These are phyloP conservation scores for Cyclargus thomasi DNA, from an alignment of 1,140 invertebrate genomes.

Conservation along the genomic window DNA sequence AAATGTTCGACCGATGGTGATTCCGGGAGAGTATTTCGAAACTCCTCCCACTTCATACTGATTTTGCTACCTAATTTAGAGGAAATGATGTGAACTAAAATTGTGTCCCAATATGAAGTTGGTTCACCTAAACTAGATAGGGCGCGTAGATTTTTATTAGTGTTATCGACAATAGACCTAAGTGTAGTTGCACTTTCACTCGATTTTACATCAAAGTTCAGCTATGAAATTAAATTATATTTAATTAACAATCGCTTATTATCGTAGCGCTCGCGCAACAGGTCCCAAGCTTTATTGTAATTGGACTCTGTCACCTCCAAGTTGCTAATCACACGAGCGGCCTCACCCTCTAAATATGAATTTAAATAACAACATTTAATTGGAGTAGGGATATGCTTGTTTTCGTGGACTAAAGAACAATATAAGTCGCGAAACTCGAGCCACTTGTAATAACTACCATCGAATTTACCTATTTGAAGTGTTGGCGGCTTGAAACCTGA, in stretches of 20 bases:
- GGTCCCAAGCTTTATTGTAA: conserved; percentile 23
- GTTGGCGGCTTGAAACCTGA: conserved; percentile 24
- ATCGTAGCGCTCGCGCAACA: conserved; percentile 24
- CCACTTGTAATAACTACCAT: conserved; percentile 25
- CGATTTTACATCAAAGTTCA: conserved; percentile 13
- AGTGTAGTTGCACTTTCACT: background rate
- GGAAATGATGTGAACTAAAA: conserved; percentile 7
- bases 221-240: conserved; percentile 20
- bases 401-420: conserved; percentile 21
- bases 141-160: conserved; percentile 25
- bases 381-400: background rate
- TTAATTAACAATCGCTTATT: conserved; percentile 22
- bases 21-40: too few relatives aligned
- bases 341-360: conserved; percentile 20
- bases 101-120: conserved; percentile 19
- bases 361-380: background rate
- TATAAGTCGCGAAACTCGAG: conserved; percentile 28
- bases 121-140: conserved; percentile 23
- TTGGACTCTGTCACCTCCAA: conserved; percentile 22
- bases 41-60: background rate
- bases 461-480: conserved; percentile 24
- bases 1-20: too few relatives aligned
- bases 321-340: conserved; percentile 25
- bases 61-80: background rate
- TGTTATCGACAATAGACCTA: conserved; percentile 20